phyloP scores from a whole-genome alignment of 2,113 vertebrate species.

The Numenius arquata region DNA sequence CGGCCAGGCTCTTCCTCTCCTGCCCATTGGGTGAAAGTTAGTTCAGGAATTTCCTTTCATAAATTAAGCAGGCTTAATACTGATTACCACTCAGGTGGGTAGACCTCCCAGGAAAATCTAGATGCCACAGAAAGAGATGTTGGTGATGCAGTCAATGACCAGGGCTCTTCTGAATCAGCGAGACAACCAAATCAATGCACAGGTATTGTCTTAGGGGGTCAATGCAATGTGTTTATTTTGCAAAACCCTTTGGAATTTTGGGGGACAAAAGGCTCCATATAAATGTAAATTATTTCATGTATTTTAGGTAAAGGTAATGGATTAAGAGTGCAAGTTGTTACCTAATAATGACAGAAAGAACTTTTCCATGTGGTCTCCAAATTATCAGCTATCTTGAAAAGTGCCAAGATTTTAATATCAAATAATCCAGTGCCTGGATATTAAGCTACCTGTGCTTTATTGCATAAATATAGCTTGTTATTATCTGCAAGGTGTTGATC shows the following conservation, averaged over 20 bases:
- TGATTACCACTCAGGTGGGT: background rate
- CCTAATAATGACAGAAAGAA: background rate
- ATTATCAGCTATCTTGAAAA: background rate
- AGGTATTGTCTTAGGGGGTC: background rate
- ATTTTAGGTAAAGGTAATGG: background rate
- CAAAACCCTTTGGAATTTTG: background rate
- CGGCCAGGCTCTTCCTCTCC: background rate
- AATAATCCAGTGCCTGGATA: background rate
- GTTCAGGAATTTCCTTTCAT: background rate
- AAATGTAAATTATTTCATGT: background rate
- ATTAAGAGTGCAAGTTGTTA: background rate
- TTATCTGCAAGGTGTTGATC: slow-evolving; percentile 29
- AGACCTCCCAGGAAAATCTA: background rate
- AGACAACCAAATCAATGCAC: background rate
- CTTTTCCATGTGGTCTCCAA: background rate
- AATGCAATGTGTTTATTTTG: background rate
- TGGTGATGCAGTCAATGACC: rapidly evolving
- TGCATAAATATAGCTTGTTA: background rate
- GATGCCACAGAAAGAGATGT: background rate
- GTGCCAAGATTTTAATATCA: background rate
- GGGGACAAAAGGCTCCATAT: background rate
- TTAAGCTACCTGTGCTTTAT: background rate
- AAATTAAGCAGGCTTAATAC: background rate
- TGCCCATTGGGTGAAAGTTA: background rate
- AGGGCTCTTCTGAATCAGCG: background rate